Evolutionary conservation across 2,113 vertebrate species (phyloP).

Genomic region (Ciconia boyciana): DNA sequence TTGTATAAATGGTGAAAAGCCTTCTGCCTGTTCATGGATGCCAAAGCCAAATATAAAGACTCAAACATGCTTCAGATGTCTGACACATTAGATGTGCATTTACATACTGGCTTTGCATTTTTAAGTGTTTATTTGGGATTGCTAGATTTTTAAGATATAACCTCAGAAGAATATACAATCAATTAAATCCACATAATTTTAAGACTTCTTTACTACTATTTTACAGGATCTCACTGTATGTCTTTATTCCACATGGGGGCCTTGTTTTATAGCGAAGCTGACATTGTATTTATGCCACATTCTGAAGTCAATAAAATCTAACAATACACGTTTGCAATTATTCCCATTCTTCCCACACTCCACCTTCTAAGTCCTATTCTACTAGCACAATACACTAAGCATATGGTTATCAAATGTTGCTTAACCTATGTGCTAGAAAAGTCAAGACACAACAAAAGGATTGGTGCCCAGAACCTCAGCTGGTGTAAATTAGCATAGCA

Average conservation of each 20-base stretch:
- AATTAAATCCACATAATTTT: not conserved
- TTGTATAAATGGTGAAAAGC: not conserved
- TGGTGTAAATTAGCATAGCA: slow-evolving; percentile 43
- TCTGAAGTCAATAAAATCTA: slow-evolving; percentile 36
- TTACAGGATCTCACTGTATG: not conserved
- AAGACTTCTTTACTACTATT: not conserved
- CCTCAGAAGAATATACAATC: not conserved
- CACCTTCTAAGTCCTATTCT: slow-evolving; percentile 23
- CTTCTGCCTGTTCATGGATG: not conserved
- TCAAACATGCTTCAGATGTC: not conserved
- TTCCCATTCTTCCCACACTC: slow-evolving; percentile 26
- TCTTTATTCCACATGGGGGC: not conserved
- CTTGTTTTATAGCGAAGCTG: slow-evolving; percentile 14
- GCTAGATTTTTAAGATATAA: not conserved
- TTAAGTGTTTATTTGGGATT: not conserved
- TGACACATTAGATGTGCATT: not conserved
- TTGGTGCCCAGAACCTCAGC: slow-evolving; percentile 47
- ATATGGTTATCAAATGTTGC: slow-evolving; percentile 59
- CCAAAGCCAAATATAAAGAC: not conserved
- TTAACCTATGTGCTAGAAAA: slow-evolving; percentile 29
- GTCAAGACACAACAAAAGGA: slow-evolving; percentile 49
- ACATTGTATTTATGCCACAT: not conserved
- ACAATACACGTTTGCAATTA: not conserved
- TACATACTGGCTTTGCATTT: not conserved
- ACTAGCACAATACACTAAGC: slow-evolving; percentile 19